Percentiles rank a stretch among this genome's conserved stretches.
Evolutionary conservation across 2,797 vertebrate species (phyloP).

Genomic region (Aeoliscus strigatus): DNA sequence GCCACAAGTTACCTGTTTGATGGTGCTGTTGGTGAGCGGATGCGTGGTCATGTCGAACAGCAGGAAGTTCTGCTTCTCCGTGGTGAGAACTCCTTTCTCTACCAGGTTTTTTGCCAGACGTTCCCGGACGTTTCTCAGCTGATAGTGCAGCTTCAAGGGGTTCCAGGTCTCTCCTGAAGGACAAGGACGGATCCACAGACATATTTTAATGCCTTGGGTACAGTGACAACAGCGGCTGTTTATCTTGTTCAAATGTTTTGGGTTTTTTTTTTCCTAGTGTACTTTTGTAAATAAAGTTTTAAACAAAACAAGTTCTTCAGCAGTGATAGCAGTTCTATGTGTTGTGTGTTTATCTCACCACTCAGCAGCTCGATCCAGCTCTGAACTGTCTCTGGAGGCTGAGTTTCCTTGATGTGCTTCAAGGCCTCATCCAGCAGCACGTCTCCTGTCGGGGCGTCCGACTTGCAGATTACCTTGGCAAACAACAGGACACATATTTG

Average conservation of each 20-base stretch:
- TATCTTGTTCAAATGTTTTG: too few species aligned
- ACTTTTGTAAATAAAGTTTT: too few species aligned
- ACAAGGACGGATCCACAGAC: not conserved
- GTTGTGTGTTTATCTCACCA: conserved; percentile 71
- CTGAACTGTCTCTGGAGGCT: conserved; percentile 93
- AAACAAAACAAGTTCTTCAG: not conserved
- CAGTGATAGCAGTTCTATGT: too few species aligned
- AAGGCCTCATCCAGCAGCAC: conserved; percentile 93
- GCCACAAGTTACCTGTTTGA: conserved; percentile 75
- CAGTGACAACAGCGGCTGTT: too few species aligned
- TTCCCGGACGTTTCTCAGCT: conserved; percentile 91
- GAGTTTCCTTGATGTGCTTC: conserved; percentile 93
- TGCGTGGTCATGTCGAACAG: conserved; percentile 99
- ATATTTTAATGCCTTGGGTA: too few species aligned
- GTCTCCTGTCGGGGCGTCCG: conserved; percentile 91
- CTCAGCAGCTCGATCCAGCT: conserved; percentile 97
- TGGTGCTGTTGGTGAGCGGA: conserved; percentile 91
- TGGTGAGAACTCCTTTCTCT: conserved; percentile 96
- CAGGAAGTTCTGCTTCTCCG: conserved; percentile 98
- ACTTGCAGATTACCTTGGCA: conserved; percentile 90
- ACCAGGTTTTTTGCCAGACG: conserved; percentile 95
- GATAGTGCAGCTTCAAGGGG: conserved; percentile 94
- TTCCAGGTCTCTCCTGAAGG: conserved; percentile 93
- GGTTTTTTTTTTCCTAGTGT: too few species aligned
- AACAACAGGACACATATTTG: conserved; percentile 19